Percentiles rank a stretch among this genome's conserved stretches.
Evolutionary conservation across 1,140 invertebrate genomes (phyloP).

Genomic region (Fragariocoptes setiger): DNA sequence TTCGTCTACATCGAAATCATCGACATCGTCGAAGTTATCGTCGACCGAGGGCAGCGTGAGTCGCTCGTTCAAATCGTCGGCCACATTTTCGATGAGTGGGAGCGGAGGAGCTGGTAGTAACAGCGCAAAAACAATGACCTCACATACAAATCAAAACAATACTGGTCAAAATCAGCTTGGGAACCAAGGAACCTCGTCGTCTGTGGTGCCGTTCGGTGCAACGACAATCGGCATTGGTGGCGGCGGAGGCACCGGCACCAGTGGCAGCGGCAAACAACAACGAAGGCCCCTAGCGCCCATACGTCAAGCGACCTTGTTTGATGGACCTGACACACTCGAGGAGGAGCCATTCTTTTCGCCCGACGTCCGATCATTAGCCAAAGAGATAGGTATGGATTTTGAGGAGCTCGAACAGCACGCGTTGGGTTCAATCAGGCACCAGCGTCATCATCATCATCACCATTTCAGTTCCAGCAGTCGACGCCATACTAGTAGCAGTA

Average conservation of each 20-base stretch:
- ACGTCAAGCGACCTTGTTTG: not conserved
- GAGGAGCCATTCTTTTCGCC: not conserved
- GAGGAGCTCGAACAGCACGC: not conserved
- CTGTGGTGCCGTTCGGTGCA: not conserved
- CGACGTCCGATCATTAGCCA: not conserved
- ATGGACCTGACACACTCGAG: not conserved
- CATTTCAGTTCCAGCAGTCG: not conserved
- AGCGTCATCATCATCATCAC: not conserved
- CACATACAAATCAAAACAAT: not conserved
- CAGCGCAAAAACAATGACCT: not conserved
- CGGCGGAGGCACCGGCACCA: not conserved
- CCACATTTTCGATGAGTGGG: no score
- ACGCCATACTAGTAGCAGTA: not conserved
- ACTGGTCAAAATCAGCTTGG: not conserved
- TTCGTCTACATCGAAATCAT: no score
- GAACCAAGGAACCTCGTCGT: not conserved
- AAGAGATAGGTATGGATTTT: not conserved
- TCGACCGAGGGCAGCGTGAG: not conserved
- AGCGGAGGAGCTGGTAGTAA: no score
- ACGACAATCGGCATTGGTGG: not conserved
- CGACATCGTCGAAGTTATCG: no score
- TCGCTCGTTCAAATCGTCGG: not conserved
- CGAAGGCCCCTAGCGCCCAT: not conserved
- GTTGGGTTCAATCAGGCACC: not conserved
- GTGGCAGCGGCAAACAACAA: not conserved